Percentiles rank a stretch among this genome's conserved stretches.
Evolutionary conservation across 1,140 invertebrate species (phyloP).

Genomic region (Drosophila sechellia): DNA sequence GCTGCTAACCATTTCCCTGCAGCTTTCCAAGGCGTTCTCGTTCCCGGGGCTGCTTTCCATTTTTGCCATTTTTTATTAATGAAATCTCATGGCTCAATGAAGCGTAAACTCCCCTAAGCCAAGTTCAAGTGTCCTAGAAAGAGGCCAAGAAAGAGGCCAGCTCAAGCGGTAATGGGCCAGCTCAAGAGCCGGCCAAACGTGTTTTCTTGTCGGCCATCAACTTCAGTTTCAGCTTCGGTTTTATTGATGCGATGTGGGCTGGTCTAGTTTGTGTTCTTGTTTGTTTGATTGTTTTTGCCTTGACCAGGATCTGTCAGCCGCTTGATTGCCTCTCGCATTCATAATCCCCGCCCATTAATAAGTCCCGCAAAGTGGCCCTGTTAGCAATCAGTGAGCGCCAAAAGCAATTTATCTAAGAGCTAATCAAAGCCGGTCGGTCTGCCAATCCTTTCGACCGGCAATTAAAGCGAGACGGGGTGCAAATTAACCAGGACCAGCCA

Average conservation of each 20-base stretch:
- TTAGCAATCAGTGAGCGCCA: conserved; percentile 62
- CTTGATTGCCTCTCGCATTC: conserved; percentile 55
- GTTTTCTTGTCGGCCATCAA: conserved; percentile 36
- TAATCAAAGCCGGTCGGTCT: conserved; percentile 60
- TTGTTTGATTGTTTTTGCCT: conserved; percentile 42
- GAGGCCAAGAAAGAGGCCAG: conserved; percentile 33
- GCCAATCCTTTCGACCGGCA: conserved; percentile 58
- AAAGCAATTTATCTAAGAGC: conserved; percentile 70
- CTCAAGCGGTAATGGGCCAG: conserved; percentile 62
- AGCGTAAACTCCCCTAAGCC: conserved; percentile 68
- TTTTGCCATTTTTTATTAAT: conserved; percentile 81
- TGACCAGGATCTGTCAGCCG: conserved; percentile 41
- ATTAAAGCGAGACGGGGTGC: conserved; percentile 52
- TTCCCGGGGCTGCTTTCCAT: conserved; percentile 62
- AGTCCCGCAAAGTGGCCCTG: conserved; percentile 43
- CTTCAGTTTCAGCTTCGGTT: neutral
- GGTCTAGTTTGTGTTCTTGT: conserved; percentile 35
- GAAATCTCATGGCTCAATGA: conserved; percentile 81
- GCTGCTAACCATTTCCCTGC: conserved; percentile 26
- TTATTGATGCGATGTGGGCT: conserved; percentile 52
- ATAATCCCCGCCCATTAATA: conserved; percentile 65
- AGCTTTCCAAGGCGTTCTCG: conserved; percentile 19
- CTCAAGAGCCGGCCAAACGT: conserved; percentile 56
- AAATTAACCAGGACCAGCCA: conserved; percentile 44
- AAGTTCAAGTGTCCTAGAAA: conserved; percentile 56